Evolutionary conservation across 2,113 vertebrate species (phyloP).

Genomic region (Neodontobutis hainanensis): DNA sequence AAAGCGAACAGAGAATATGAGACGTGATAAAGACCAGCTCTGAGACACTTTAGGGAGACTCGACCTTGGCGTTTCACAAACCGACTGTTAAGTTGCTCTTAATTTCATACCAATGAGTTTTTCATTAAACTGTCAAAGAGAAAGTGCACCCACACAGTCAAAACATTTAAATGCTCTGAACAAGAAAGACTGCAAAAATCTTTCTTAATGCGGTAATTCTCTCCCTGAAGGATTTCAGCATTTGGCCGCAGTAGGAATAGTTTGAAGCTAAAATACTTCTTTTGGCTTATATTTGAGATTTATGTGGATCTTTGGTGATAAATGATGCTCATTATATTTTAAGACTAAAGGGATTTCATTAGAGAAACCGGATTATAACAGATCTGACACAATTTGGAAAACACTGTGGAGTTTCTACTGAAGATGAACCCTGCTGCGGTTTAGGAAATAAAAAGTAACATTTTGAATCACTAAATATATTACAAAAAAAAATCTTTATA

Average conservation of each 20-base stretch:
- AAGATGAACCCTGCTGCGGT: conserved; percentile 5
- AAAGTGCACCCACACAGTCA: conserved; percentile 3
- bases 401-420: neutral
- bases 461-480: too few species aligned
- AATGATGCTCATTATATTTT: conserved; percentile 38
- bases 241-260: too few species aligned
- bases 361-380: conserved; percentile 27
- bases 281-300: conserved; percentile 23
- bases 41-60: conserved; percentile 31
- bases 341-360: conserved; percentile 54
- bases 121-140: neutral
- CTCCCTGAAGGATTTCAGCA: conserved; percentile 13
- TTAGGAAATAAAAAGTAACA: neutral
- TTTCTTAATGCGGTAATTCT: neutral
- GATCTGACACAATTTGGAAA: conserved; percentile 25
- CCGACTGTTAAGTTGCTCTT: too few species aligned
- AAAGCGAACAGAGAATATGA: conserved; percentile 49
- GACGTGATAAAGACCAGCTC: conserved; percentile 32
- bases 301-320: conserved; percentile 33
- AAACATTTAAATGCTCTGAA: conserved; percentile 6
- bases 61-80: conserved; percentile 23
- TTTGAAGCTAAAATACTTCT: conserved; percentile 8
- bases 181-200: neutral
- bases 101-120: neutral
- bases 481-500: too few species aligned